Evolutionary conservation across 92 coral and sea anemone genomes (phyloP).

Genomic region (Porites evermanni): DNA sequence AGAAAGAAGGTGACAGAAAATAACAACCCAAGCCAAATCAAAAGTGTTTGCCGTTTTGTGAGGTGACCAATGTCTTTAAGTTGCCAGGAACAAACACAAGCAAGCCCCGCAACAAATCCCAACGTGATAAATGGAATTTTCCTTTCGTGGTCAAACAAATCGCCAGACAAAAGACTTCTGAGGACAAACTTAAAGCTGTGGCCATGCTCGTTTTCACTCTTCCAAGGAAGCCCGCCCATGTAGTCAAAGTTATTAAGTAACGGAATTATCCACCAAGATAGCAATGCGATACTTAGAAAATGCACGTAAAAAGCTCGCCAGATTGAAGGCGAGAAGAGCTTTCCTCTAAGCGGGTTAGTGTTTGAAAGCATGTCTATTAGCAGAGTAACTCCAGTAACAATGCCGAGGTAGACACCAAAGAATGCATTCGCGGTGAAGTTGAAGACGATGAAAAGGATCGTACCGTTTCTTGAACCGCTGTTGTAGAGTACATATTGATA

Average conservation of each 20-base stretch:
- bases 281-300: slow-evolving; percentile 31
- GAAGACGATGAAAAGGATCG: slow-evolving; percentile 48
- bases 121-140: slow-evolving; percentile 68
- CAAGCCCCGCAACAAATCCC: slow-evolving; percentile 53
- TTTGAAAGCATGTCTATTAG: slow-evolving; percentile 41
- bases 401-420: slow-evolving; percentile 68
- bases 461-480: slow-evolving; percentile 56
- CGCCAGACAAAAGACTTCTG: slow-evolving; percentile 64
- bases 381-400: slow-evolving; percentile 57
- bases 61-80: not conserved
- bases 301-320: slow-evolving; percentile 58
- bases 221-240: slow-evolving; percentile 83
- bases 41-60: slow-evolving; percentile 28
- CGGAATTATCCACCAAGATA: slow-evolving; percentile 78
- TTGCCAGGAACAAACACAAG: slow-evolving; percentile 42
- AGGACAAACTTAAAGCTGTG: slow-evolving; percentile 50
- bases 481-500: slow-evolving; percentile 64
- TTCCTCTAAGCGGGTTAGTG: not conserved
- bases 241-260: slow-evolving; percentile 57
- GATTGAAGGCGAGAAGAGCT: slow-evolving; percentile 32
- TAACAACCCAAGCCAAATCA: slow-evolving; percentile 55
- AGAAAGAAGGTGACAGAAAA: slow-evolving; percentile 50
- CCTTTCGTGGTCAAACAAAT: slow-evolving; percentile 67
- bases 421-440: slow-evolving; percentile 72
- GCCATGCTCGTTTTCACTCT: slow-evolving; percentile 60